These are phyloP conservation scores for Heliconius hermathena DNA, from an alignment of 1,140 invertebrate species.

Conservation along the genomic window DNA sequence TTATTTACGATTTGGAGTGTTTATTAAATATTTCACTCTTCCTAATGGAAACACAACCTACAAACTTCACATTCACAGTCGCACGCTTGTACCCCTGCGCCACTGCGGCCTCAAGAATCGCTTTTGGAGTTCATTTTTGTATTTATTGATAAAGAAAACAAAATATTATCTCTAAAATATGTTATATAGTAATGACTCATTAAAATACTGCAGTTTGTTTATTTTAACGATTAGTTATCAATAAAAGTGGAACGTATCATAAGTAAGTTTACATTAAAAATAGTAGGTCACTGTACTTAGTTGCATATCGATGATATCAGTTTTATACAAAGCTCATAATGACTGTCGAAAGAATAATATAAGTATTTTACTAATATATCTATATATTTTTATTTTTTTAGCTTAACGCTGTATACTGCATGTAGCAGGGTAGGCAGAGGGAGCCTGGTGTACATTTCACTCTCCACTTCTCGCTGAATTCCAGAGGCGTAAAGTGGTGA, in stretches of 20 bases:
- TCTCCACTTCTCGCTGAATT: too few species aligned
- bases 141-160: background rate
- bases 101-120: too few species aligned
- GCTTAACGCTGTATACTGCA: too few species aligned
- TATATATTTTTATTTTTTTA: background rate
- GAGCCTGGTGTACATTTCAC: too few species aligned
- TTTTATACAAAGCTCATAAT: background rate
- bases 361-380: background rate
- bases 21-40: too few species aligned
- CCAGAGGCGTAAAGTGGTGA: too few species aligned
- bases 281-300: slow-evolving; percentile 11
- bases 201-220: background rate
- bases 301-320: background rate
- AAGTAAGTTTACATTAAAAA: slow-evolving; percentile 11
- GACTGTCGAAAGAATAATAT: background rate
- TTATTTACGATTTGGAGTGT: too few species aligned
- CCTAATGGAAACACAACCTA: too few species aligned
- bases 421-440: too few species aligned
- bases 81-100: too few species aligned
- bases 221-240: slow-evolving; percentile 5
- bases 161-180: background rate
- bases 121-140: too few species aligned
- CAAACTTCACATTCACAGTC: too few species aligned
- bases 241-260: background rate
- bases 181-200: background rate